phyloP scores from a whole-genome alignment of 2,797 vertebrate species.

The Caiman crocodilus region DNA sequence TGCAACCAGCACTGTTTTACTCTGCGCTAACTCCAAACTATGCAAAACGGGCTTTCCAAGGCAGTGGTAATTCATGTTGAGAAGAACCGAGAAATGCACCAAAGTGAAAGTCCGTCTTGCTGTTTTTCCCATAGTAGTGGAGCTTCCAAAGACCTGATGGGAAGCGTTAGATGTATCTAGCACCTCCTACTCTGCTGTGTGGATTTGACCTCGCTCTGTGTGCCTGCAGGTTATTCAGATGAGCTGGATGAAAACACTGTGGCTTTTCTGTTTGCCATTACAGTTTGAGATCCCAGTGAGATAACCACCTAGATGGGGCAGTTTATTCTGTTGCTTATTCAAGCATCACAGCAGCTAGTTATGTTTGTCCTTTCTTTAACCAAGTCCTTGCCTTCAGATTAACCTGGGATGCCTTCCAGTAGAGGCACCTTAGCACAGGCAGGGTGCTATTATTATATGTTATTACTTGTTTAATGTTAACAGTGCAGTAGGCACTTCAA shows the following conservation, averaged over 20 bases:
- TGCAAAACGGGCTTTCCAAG: background rate
- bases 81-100: slow-evolving; percentile 7
- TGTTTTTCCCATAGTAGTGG: background rate
- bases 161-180: background rate
- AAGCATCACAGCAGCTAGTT: background rate
- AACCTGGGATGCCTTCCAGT: slow-evolving; percentile 33
- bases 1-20: background rate
- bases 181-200: background rate
- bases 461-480: background rate
- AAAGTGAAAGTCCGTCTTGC: background rate
- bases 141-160: background rate
- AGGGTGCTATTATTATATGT: background rate
- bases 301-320: background rate
- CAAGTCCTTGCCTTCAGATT: slow-evolving; percentile 44
- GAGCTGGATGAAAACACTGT: background rate
- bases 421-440: background rate
- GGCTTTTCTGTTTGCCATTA: background rate
- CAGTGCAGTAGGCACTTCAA: background rate
- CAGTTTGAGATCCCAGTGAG: background rate
- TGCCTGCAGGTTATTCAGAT: slow-evolving; percentile 32
- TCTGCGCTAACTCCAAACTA: background rate
- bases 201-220: slow-evolving; percentile 23
- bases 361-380: background rate
- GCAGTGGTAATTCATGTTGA: background rate
- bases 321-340: background rate